Base-by-base conservation (phyloP, 2,888 invertebrate genomes). In the Caenorhabditis macrosperma region DNA sequence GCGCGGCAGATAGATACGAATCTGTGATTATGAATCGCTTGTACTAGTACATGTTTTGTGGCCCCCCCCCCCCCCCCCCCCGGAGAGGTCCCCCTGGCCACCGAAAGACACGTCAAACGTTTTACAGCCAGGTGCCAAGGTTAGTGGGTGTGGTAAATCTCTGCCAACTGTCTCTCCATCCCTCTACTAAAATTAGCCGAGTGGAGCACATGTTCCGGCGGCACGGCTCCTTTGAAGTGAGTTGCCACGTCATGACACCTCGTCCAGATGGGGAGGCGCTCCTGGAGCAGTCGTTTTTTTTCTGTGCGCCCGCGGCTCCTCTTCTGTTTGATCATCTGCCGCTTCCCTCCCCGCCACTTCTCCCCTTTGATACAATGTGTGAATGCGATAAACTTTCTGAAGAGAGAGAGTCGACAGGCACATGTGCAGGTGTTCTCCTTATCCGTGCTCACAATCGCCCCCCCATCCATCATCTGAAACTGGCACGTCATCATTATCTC, bases 301-400 rank as follows among this genome's bases (percentile, higher is more conserved):
- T 20, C 59, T 20, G 63, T 48, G 72, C 60, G 63, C 22, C 28
- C 57, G 72, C 60, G 63, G 26, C 28, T 30, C 15, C 46, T 54
- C 20, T 44, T 57, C 24, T 74, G 64, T 74, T 74, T 74, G 74
- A 74, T 74, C 64, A 74, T 57, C 64, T 74, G 74, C 74, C 74
- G 74, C 48, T n/a, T n/a, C n/a, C n/a, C n/a, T n/a, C n/a, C n/a
- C n/a, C n/a, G n/a, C n/a, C n/a, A n/a, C n/a, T n/a, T n/a, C n/a
- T n/a, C n/a, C 60, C 30, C 22, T n/a, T 35, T 30, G 67, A 46
- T 46, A 63, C 72, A 72, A 57, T 48, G 63, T 72, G 72, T 48
- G 63, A 72, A 33, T 33, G 33, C 5, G 52, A 52, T 52, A 33
- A 57, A 63, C n/a, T 61, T 46, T 48, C 30, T 10, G 26, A 26